Evolutionary conservation across 2,888 invertebrate genomes (phyloP), one percentile per base, ranked within the genome.

Genomic region (Meandrusa payeni): DNA sequence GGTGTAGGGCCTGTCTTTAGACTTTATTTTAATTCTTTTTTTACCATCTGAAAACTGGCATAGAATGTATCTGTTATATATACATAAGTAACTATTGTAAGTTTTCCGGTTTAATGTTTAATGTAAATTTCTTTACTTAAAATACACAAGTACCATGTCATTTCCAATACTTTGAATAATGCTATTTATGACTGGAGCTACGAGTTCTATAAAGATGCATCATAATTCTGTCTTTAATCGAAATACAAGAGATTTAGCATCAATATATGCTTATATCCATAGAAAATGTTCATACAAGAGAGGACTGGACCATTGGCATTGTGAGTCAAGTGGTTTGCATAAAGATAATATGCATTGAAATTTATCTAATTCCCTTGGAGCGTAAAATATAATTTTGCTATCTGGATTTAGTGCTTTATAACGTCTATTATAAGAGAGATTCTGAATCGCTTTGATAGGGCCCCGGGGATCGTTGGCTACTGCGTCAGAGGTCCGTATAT

Each of bases 341-440:
- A 85, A 85, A 86, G 85, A 86, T 86, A 87, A 87, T 86, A 76
- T 77, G 73, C 81, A 85, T 85, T 85, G 80, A 81, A 76, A 65
- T 57, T 58, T 59, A 52, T 64, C 69, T 67, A 69, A 69, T 64
- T 62, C 61, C 62, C 53, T 63, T 64, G 58, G 67, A 71, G 67
- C 83, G 57, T 75, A 73, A 73, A 64, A 64, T 57, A 55, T 61
- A 51, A 50, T 55, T 51, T 43, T 41, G 47, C 41, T 48, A 55
- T 57, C 48, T 43, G 60, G 50, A 69, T 55, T 62, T 46, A 54
- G 52, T 57, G 55, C 75, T 64, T 61, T 81, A 71, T 48, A 34
- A 7, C 45, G 49, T 52, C 42, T 56, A 41, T 27, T 45, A 46
- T 71, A 81, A 73, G 68, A 59, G 51, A 52, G 55, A 54, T 61